phyloP scores from a whole-genome alignment of 2,797 vertebrate genomes.

The Mastacembelus armatus region DNA sequence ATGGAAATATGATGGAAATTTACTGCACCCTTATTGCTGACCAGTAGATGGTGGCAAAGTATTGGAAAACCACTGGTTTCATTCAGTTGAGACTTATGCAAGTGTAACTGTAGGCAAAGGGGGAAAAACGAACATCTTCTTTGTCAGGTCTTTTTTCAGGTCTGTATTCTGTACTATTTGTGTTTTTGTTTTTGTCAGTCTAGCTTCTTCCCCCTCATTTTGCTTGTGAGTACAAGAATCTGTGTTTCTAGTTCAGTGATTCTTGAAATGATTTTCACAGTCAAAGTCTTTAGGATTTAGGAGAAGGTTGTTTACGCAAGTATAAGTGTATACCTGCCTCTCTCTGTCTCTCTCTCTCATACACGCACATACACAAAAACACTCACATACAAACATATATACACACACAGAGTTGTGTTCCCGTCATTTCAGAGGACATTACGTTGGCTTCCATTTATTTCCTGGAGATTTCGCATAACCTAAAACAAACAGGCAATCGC shows the following conservation, averaged over 20 bases:
- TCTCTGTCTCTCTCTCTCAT: no score
- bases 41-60: constrained; percentile 67
- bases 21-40: neutral
- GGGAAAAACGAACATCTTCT: neutral
- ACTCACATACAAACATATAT: constrained; percentile 13
- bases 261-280: constrained; percentile 19
- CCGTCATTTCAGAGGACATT: no score
- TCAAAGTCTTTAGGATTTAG: constrained; percentile 17
- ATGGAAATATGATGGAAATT: neutral
- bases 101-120: neutral
- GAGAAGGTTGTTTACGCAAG: constrained; percentile 26
- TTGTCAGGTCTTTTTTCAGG: neutral
- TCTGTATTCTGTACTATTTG: neutral
- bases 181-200: neutral
- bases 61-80: neutral
- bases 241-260: constrained; percentile 5
- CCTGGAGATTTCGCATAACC: no score
- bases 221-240: constrained; percentile 10
- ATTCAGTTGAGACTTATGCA: neutral
- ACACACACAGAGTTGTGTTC: no score
- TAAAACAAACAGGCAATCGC: no score
- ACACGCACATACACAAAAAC: no score
- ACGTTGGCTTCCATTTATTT: neutral
- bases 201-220: neutral
- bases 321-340: constrained; percentile 32